Conservation (phyloP, 2,888 invertebrate genomes). For the Apomyelois bistriatella region DNA sequence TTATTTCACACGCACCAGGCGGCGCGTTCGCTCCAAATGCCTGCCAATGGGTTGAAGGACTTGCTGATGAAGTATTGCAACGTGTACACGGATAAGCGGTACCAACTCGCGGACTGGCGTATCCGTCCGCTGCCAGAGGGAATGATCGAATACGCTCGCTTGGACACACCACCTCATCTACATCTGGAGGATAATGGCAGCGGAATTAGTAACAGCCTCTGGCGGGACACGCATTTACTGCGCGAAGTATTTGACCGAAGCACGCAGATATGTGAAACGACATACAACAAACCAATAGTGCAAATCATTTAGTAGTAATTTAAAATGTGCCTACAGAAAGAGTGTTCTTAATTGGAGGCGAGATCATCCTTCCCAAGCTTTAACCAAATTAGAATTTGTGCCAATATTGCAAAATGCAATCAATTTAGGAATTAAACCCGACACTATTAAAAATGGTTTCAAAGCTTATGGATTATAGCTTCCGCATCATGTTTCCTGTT, state of each 20-base stretch:
- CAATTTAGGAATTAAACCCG: slow-evolving; percentile 5
- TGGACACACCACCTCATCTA: slow-evolving; percentile 97
- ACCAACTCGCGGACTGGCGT: slow-evolving; percentile 97
- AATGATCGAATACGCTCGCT: slow-evolving; percentile 91
- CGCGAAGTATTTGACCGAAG: slow-evolving; percentile 86
- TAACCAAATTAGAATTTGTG: slow-evolving; percentile 17
- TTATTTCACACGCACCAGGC: slow-evolving; percentile 98
- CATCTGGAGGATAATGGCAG: slow-evolving; percentile 89
- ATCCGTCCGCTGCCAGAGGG: slow-evolving; percentile 92
- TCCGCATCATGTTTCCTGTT: too few relatives aligned
- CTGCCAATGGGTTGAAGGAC: slow-evolving; percentile 87
- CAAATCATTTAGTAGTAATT: too few relatives aligned
- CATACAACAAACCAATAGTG: slow-evolving; percentile 88
- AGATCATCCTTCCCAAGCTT: slow-evolving; percentile 17
- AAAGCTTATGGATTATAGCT: slow-evolving; percentile 16
- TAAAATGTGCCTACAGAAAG: slow-evolving; percentile 19
- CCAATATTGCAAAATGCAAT: slow-evolving; percentile 13
- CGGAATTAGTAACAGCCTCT: slow-evolving; percentile 81
- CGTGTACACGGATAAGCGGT: slow-evolving; percentile 91
- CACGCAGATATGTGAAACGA: slow-evolving; percentile 82
- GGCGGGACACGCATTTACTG: slow-evolving; percentile 82
- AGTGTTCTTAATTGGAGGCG: slow-evolving; percentile 18
- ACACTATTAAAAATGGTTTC: slow-evolving; percentile 17
- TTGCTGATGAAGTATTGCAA: slow-evolving; percentile 89
- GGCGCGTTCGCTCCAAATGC: slow-evolving; percentile 84